Percentiles rank a stretch among this genome's conserved stretches.
phyloP scores from a whole-genome alignment of 2,888 invertebrate species.

The Harpagoxenus sublaevis region DNA sequence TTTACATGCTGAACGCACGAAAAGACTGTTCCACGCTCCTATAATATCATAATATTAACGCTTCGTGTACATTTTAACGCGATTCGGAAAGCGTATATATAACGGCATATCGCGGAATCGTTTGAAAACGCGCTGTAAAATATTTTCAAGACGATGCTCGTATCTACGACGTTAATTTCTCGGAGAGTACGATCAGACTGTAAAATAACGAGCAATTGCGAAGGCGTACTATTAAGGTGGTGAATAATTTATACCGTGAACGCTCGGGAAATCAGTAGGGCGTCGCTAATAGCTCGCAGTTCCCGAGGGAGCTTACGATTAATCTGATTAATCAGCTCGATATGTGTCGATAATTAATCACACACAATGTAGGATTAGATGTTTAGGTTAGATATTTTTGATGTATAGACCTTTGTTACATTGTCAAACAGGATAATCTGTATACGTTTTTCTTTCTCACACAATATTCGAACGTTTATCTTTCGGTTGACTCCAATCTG shows the following conservation, averaged over 20 bases:
- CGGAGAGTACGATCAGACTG: not conserved
- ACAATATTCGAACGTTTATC: not conserved
- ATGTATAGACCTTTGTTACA: not conserved
- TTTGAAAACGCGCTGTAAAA: not conserved
- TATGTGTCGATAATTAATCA: conserved; percentile 48
- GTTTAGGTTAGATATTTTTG: not conserved
- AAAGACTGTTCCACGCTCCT: conserved; percentile 19
- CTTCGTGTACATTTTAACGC: not conserved
- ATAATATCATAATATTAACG: conserved; percentile 45
- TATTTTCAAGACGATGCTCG: conserved; percentile 26
- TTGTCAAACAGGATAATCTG: not conserved
- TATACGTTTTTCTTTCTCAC: not conserved
- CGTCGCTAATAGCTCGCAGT: conserved; percentile 29
- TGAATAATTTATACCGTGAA: conserved; percentile 41
- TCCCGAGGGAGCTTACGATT: conserved; percentile 20
- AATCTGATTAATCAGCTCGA: conserved; percentile 50
- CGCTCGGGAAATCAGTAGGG: conserved; percentile 35
- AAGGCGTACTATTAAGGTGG: conserved; percentile 27
- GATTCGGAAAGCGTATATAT: not conserved
- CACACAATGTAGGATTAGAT: not conserved
- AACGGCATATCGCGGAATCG: conserved; percentile 10
- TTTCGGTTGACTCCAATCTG: not conserved
- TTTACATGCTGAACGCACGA: conserved; percentile 51
- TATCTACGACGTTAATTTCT: conserved; percentile 9
- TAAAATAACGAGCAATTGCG: conserved; percentile 25